Percentiles rank a stretch among this genome's conserved stretches.
Conservation (phyloP, 2,113 vertebrate species). For the Podiceps cristatus region DNA sequence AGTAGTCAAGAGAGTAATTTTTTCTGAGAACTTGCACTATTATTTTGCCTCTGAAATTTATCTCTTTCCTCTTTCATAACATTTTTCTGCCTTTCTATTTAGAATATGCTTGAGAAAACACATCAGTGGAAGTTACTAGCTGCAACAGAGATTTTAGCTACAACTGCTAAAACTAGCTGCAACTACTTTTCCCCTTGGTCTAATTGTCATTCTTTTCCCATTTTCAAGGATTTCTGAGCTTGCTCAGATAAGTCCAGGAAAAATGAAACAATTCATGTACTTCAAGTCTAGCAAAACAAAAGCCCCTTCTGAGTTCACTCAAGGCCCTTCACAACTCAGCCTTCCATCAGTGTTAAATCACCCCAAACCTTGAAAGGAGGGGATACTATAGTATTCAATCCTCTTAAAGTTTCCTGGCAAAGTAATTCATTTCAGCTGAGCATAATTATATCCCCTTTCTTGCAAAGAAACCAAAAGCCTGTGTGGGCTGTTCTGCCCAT, state of each 20-base stretch:
- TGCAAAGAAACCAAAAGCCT: background rate
- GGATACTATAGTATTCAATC: background rate
- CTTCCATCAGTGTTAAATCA: slow-evolving; percentile 9
- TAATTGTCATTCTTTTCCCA: background rate
- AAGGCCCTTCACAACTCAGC: background rate
- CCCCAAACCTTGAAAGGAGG: background rate
- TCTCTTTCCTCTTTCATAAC: background rate
- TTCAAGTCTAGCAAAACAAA: background rate
- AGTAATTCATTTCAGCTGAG: slow-evolving; percentile 3
- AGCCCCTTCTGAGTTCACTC: background rate
- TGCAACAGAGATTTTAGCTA: background rate
- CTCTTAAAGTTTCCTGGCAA: background rate
- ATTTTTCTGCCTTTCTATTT: background rate
- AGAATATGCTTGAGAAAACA: background rate
- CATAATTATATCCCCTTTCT: background rate
- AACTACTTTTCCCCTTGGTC: background rate
- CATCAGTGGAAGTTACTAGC: background rate
- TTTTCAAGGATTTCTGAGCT: background rate
- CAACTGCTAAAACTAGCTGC: too few species aligned
- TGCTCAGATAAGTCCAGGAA: background rate
- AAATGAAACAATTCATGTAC: background rate
- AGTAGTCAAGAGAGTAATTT: background rate
- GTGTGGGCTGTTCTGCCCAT: background rate
- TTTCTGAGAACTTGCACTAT: background rate
- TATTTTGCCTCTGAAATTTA: background rate